Evolutionary conservation across 2,888 invertebrate species (phyloP).

Genomic region (Melikaiella ostensackeni): DNA sequence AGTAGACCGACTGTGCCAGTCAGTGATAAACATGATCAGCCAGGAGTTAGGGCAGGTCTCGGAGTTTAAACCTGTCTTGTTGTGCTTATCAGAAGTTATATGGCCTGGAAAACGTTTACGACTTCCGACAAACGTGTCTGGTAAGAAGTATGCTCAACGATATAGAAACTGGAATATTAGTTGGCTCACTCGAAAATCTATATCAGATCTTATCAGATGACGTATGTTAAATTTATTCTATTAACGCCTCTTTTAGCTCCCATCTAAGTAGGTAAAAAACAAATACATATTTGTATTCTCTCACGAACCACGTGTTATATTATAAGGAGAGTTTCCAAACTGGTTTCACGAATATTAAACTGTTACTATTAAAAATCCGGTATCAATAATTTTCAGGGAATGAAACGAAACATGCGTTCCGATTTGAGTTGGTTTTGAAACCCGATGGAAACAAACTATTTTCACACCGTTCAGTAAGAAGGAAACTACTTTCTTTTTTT

Average conservation of each 20-base stretch:
- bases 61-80: not conserved
- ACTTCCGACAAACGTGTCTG: slow-evolving; percentile 6
- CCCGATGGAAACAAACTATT: too few species aligned
- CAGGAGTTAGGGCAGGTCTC: not conserved
- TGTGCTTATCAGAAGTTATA: slow-evolving; percentile 7
- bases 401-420: too few species aligned
- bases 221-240: not conserved
- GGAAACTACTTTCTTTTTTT: too few species aligned
- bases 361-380: not conserved
- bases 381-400: not conserved
- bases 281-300: not conserved
- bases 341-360: not conserved
- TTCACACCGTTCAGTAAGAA: too few species aligned
- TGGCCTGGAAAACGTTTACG: slow-evolving; percentile 1
- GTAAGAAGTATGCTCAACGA: not conserved
- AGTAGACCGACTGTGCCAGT: slow-evolving; percentile 4
- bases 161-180: not conserved
- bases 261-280: not conserved
- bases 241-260: not conserved
- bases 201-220: not conserved
- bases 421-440: too few species aligned
- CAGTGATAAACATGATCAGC: slow-evolving; percentile 1
- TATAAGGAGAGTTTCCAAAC: not conserved
- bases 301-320: not conserved
- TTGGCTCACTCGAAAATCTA: not conserved